phyloP scores from a whole-genome alignment of 2,797 vertebrate species.

The Sebastes iracundus region DNA sequence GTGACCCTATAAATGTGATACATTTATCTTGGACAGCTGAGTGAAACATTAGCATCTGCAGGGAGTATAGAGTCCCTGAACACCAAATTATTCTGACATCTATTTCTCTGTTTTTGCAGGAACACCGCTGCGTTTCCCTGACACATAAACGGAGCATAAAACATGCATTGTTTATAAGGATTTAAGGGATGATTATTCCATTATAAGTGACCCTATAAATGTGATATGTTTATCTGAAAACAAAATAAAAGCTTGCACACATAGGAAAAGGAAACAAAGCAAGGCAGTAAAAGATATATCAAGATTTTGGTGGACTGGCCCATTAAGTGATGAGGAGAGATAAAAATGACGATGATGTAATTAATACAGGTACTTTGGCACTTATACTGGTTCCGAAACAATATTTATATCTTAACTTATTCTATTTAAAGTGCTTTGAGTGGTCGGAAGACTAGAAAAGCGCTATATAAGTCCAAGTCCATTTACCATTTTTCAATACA shows the following conservation, averaged over 20 bases:
- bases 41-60: background rate
- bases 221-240: background rate
- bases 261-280: background rate
- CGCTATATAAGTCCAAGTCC: too few relatives aligned
- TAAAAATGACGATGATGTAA: too few relatives aligned
- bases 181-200: background rate
- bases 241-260: background rate
- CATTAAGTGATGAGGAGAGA: background rate
- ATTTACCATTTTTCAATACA: too few relatives aligned
- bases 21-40: background rate
- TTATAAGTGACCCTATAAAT: background rate
- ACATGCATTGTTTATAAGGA: background rate
- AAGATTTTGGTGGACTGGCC: background rate
- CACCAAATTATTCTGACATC: background rate
- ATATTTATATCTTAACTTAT: too few relatives aligned
- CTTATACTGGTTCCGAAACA: too few relatives aligned
- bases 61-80: background rate
- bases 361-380: background rate
- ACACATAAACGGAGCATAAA: background rate
- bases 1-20: background rate
- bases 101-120: background rate
- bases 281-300: background rate
- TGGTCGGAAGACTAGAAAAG: too few relatives aligned
- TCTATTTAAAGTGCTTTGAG: too few relatives aligned
- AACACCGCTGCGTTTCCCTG: accelerated